Base-by-base conservation (phyloP, 2,888 invertebrate species). In the Lingula anatina region DNA sequence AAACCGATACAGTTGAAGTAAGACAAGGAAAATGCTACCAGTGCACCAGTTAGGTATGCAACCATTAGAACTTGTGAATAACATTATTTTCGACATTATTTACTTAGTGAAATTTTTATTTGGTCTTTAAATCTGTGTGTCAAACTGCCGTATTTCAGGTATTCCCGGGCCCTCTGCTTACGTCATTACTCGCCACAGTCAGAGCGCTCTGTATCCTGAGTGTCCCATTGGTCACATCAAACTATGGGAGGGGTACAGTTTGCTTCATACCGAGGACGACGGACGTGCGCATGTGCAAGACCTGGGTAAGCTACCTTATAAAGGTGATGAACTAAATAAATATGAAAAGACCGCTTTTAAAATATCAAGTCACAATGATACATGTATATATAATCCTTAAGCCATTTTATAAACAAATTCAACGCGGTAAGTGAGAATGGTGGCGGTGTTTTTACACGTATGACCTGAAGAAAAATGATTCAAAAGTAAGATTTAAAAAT, bases 271-370 rank as follows among this genome's bases (percentile, higher is more conserved):
- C 44, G 94, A 96, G 78, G 96, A 96, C 51, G 94, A 96, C 69
- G 95, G 95, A 76, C 90, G 89, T 70, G 87, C 94, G 0, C 94
- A 95, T 74, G 89, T 89, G 66, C 95, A 95, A 83, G 95, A 96
- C 77, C 82, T 96, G 62, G 95, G 84, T 81, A 71, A 68, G 69
- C 41, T n/a, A n/a, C n/a, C n/a, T n/a, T n/a, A n/a, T n/a, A n/a
- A n/a, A n/a, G n/a, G n/a, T n/a, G n/a, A n/a, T n/a, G n/a, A n/a
- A n/a, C n/a, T n/a, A n/a, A n/a, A n/a, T n/a, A n/a, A n/a, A n/a
- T n/a, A n/a, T n/a, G n/a, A n/a, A n/a, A n/a, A n/a, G n/a, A n/a
- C n/a, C n/a, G n/a, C n/a, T n/a, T n/a, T n/a, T n/a, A n/a, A n/a
- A n/a, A n/a, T n/a, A n/a, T n/a, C n/a, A n/a, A n/a, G n/a, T n/a